Evolutionary conservation across 2,888 invertebrate species (phyloP).

Genomic region (Heliconius cydno): DNA sequence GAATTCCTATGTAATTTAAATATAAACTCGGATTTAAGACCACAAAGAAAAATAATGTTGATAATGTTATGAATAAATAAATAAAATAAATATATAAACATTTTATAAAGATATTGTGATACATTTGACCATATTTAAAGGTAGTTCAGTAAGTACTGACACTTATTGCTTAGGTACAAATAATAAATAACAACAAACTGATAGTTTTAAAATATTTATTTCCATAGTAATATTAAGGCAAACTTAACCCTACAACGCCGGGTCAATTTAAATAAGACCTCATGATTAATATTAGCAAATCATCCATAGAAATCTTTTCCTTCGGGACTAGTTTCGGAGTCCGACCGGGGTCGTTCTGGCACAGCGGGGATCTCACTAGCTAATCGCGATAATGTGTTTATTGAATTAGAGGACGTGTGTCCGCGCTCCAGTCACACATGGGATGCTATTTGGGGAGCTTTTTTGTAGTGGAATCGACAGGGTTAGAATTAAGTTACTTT

Average conservation of each 20-base stretch:
- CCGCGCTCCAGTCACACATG: constrained; percentile 67
- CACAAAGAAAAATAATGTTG: too few relatives aligned
- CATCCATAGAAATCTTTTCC: constrained; percentile 72
- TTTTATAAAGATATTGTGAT: too few relatives aligned
- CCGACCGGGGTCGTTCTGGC: constrained; percentile 54
- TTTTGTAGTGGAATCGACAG: constrained; percentile 29
- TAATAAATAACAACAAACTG: not conserved
- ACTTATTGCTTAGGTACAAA: not conserved
- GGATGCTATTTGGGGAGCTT: constrained; percentile 48
- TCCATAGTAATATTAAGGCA: constrained; percentile 3
- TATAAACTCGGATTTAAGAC: too few relatives aligned
- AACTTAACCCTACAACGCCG: constrained; percentile 49
- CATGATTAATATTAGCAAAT: constrained; percentile 73
- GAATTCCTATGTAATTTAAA: too few relatives aligned
- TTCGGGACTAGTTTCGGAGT: constrained; percentile 62
- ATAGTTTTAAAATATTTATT: constrained; percentile 11
- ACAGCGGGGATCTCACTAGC: constrained; percentile 65
- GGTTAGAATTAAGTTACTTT: constrained; percentile 29
- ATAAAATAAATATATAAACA: too few relatives aligned
- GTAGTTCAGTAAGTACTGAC: not conserved
- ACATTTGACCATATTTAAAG: too few relatives aligned
- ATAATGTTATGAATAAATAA: too few relatives aligned
- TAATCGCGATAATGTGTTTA: constrained; percentile 84
- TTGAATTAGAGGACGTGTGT: constrained; percentile 82
- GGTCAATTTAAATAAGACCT: constrained; percentile 70